A percentile compares a stretch with the other conserved stretches of the same genome.
These are phyloP conservation scores for Cydia amplana DNA, from an alignment of 1,140 invertebrate species.

Conservation along the genomic window DNA sequence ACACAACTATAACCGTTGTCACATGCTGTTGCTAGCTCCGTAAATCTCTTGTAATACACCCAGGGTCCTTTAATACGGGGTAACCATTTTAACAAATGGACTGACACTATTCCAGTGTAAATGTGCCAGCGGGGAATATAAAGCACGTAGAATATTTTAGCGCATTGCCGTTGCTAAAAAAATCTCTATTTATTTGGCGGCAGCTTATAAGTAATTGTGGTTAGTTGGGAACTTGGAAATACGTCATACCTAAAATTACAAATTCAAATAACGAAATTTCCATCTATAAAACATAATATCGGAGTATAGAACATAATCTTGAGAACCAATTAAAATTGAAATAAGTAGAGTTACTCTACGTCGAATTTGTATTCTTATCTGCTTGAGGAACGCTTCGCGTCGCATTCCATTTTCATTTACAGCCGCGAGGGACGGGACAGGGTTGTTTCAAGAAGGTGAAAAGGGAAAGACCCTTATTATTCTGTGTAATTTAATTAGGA, in stretches of 20 bases:
- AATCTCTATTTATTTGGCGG: constrained; percentile 6
- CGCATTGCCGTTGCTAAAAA: constrained; percentile 14
- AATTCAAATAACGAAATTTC: no score
- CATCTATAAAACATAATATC: background rate
- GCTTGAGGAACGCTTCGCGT: constrained; percentile 5
- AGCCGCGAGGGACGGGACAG: constrained; percentile 12
- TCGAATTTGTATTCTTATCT: constrained; percentile 26
- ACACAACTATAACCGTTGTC: constrained; percentile 6
- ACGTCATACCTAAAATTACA: no score
- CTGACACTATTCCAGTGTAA: constrained; percentile 40
- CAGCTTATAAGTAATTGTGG: constrained; percentile 8
- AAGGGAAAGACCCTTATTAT: constrained; percentile 14
- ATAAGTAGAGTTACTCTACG: constrained; percentile 8
- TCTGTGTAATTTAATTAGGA: constrained; percentile 11
- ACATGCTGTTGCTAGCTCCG: background rate
- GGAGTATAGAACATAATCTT: background rate
- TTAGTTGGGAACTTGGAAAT: background rate
- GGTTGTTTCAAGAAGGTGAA: background rate
- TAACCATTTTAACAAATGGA: constrained; percentile 27
- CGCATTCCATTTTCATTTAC: constrained; percentile 14
- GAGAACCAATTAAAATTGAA: constrained; percentile 15
- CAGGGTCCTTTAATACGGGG: constrained; percentile 9
- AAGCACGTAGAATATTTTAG: constrained; percentile 33
- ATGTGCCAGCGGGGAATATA: constrained; percentile 43
- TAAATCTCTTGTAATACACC: constrained; percentile 1